Evolutionary conservation across 2,113 vertebrate species (phyloP), one percentile per base, ranked within the genome.

Genomic region (Xenopus borealis): DNA sequence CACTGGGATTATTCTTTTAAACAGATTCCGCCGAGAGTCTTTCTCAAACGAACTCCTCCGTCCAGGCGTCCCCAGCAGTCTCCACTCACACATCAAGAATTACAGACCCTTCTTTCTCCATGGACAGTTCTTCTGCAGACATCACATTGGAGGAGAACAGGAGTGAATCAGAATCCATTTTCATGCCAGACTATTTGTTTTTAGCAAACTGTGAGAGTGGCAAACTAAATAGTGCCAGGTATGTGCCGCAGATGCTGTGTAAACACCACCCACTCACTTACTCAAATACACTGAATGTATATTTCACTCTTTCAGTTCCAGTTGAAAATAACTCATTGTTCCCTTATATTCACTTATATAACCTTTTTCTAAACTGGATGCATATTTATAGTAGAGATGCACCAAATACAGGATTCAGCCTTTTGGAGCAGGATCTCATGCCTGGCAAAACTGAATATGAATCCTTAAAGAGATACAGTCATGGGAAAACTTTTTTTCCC

Each of bases 131-230:
- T 9, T 57, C 74, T 40, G 50, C 81, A 2, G 86, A 85, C 0
- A 20, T 70, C 0, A 71, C 83, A 27, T 79, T 83, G 0, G 87
- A 86, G 80, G 94, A 94, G 73, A 89, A 89, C 64, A 86, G 88
- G 30, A 94, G 92, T 70, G 94, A 95, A 79, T 89, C 88, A 0
- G 96, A 92, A 23, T 86, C 87, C 0, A 82, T 89, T 72, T 88
- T 93, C 79, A 94, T 95, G 19, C 92, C 90, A 0, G 96, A 98
- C 84, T 99, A 99, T 88, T 94, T 99, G 82, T 88, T 95, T 78
- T 90, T 99, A 57, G 95, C 97, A 53, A 92, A 96, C 87, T 98
- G 96, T 62, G 92, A 95, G 86, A 97, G 93, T 0, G 94, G 94
- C 79, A 90, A 86, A 78, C 84, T 87, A 46, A 89, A 82, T 72